Percentiles rank a stretch among this genome's conserved stretches.
Evolutionary conservation across 2,113 vertebrate species (phyloP).

Genomic region (mouse (Mus musculus)): DNA sequence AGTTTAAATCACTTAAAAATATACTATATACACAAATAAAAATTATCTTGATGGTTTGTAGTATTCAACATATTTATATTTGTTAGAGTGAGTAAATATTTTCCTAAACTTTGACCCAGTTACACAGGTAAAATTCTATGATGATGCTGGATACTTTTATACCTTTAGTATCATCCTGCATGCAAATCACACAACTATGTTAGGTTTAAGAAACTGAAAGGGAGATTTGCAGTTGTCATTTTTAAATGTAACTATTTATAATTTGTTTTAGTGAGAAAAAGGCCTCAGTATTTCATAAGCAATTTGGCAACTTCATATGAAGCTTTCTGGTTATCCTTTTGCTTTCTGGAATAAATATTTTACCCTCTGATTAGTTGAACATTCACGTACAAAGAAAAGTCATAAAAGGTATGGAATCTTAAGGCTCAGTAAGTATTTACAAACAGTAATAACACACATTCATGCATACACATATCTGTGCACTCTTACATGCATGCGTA

Average conservation of each 20-base stretch:
- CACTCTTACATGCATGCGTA: accelerated
- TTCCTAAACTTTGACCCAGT: background rate
- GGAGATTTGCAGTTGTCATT: background rate
- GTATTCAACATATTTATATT: background rate
- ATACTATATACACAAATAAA: background rate
- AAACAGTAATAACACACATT: background rate
- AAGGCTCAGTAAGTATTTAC: background rate
- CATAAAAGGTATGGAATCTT: background rate
- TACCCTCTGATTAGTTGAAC: conserved; percentile 52
- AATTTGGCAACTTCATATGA: background rate
- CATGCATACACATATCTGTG: no score
- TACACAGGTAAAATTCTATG: background rate
- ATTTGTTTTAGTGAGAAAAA: conserved; percentile 8
- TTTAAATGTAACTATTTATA: background rate
- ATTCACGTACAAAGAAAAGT: background rate
- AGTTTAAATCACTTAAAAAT: background rate
- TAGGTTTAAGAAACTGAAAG: background rate
- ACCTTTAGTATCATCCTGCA: background rate
- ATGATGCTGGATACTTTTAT: background rate
- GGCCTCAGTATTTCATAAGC: conserved; percentile 38
- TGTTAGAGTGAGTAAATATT: conserved; percentile 39
- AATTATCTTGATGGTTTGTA: background rate
- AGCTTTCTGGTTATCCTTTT: background rate
- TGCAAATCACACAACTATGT: background rate
- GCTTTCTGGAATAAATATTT: conserved; percentile 35